Base-by-base conservation (phyloP, 1,140 invertebrate species). In the Patella vulgata region DNA sequence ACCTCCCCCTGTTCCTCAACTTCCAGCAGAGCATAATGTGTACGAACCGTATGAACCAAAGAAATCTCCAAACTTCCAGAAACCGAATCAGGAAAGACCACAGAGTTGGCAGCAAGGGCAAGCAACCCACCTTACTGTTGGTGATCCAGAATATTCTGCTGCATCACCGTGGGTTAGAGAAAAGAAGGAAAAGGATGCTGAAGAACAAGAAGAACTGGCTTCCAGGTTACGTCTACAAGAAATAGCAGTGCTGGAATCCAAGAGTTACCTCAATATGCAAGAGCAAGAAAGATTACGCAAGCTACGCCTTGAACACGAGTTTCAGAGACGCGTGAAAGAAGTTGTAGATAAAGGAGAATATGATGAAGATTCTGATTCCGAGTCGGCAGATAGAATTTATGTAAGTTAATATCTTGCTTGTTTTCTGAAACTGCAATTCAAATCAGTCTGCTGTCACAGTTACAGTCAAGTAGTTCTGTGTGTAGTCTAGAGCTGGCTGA, bases 121-220 rank as follows among this genome's bases (percentile, higher is more conserved):
- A 6, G 42, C 57, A 23, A 31, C 19, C 43, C 57, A 59, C 39
- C 33, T 39, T 52, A 65, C n/a, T 8, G 19, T 42, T 21, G 36
- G 31, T 17, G 39, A 28, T 36, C 31, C 31, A 39, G 52, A 54
- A 25, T 54, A 54, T 33, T 25, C 31, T 2, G 52, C 31, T 54
- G 43, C 65, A 3, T 82, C 81, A 2, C 77, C 77, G 9, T 84
- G 82, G 82, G 78, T 81, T 44, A 64, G 78, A 21, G 81, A 82
- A n/a, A 77, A 75, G 53, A 73, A 69, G 55, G 80, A 82, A 52
- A 75, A 75, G 56, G 68, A 71, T 6, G 63, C 74, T 50, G 79
- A 79, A 53, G 47, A 73, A 19, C 66, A 73, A 48, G 70, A 79
- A 47, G 68, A 75, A 31, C 71, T 78, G 21, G 56, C 77, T 36